These are phyloP conservation scores for Halcyon malimbica DNA, from an alignment of 2,113 vertebrate genomes.

Conservation along the genomic window DNA sequence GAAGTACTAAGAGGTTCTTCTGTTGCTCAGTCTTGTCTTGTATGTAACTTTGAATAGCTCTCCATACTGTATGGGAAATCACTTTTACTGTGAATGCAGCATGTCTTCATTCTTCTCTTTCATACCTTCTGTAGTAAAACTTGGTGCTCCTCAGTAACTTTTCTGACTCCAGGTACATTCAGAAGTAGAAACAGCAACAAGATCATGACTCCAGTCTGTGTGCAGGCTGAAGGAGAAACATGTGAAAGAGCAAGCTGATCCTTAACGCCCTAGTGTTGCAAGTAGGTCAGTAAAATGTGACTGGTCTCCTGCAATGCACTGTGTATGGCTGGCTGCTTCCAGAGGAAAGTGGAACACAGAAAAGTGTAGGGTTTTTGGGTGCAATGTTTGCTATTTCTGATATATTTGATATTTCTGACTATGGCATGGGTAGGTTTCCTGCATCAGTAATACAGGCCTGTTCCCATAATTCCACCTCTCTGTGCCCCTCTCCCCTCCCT, in stretches of 20 bases:
- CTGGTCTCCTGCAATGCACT: not conserved
- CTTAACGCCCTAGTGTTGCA: not conserved
- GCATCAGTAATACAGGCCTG: not conserved
- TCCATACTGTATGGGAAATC: not conserved
- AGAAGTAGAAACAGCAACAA: not conserved
- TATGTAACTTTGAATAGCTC: not conserved
- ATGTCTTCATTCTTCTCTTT: not conserved
- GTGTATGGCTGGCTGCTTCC: not conserved
- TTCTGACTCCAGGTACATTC: not conserved
- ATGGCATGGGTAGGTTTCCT: not conserved
- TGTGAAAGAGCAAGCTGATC: not conserved
- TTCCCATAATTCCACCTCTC: not conserved
- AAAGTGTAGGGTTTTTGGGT: accelerated
- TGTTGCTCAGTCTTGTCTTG: not conserved
- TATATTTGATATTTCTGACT: not conserved
- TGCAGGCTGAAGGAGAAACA: not conserved
- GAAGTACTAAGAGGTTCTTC: not conserved
- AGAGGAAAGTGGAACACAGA: not conserved
- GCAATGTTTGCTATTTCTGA: no score
- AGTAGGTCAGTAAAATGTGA: not conserved
- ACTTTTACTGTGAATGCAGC: not conserved
- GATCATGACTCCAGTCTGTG: accelerated
- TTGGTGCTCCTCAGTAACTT: not conserved
- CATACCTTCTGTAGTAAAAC: not conserved
- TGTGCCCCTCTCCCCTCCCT: not conserved